Conservation (phyloP, 2,888 invertebrate genomes). For the Bellardia bayeri region DNA sequence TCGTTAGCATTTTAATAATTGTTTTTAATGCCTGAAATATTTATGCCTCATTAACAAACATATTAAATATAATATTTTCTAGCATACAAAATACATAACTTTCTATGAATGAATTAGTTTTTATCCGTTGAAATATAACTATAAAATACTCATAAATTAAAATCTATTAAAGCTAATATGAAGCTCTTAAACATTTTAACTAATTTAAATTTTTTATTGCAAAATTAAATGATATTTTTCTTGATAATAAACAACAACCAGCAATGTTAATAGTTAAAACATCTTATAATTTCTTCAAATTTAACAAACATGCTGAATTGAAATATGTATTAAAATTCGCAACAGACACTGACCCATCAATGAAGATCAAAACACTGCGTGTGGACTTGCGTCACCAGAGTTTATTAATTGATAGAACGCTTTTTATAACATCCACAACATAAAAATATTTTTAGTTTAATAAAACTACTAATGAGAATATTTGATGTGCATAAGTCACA, state of each 20-base stretch:
- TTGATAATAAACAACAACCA: background rate
- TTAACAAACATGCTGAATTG: background rate
- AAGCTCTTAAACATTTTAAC: too few relatives aligned
- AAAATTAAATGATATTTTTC: background rate
- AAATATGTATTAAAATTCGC: constrained; percentile 2
- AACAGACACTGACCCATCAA: background rate
- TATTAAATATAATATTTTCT: too few relatives aligned
- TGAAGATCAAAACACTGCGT: background rate
- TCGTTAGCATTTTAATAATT: too few relatives aligned
- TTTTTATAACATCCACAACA: background rate
- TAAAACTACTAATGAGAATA: background rate
- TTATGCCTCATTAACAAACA: too few relatives aligned
- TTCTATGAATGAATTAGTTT: too few relatives aligned
- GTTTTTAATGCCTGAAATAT: too few relatives aligned
- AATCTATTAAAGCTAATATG: background rate
- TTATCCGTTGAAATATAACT: background rate
- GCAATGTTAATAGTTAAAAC: too few relatives aligned
- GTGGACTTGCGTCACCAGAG: background rate
- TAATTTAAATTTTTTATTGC: too few relatives aligned
- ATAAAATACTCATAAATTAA: background rate
- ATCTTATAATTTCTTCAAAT: background rate
- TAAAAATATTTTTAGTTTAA: background rate
- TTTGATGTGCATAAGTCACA: background rate
- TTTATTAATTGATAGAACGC: background rate
- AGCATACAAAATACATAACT: too few relatives aligned